A percentile compares a stretch with the other conserved stretches of the same genome.
These are phyloP conservation scores for Parasteatoda tepidariorum DNA, from an alignment of 1,140 invertebrate species.

Conservation along the genomic window DNA sequence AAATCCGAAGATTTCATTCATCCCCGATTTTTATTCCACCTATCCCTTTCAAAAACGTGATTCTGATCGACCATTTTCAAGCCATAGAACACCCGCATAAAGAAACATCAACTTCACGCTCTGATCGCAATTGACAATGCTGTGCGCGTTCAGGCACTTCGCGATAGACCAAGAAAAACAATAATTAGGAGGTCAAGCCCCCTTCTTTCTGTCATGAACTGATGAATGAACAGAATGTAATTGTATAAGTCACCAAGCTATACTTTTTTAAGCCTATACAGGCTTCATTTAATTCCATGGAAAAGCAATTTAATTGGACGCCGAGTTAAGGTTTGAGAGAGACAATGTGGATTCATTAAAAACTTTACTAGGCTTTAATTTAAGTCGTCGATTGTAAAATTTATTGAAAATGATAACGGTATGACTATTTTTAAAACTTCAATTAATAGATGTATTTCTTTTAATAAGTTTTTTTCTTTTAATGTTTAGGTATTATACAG, in stretches of 20 bases:
- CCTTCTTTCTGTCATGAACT: constrained; percentile 6
- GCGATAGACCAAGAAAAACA: constrained; percentile 15
- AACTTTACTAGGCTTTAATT: too few relatives aligned
- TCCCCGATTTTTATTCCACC: background rate
- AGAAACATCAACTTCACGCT: constrained; percentile 5
- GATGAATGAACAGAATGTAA: constrained; percentile 11
- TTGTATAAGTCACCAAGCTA: background rate
- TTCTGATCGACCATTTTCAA: background rate
- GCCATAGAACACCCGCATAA: background rate
- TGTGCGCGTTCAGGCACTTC: constrained; percentile 3
- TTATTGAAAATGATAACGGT: too few relatives aligned
- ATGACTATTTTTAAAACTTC: too few relatives aligned
- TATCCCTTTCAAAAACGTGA: background rate
- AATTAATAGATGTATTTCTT: too few relatives aligned
- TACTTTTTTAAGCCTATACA: background rate
- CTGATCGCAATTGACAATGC: constrained; percentile 33
- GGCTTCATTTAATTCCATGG: background rate
- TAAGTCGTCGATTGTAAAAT: too few relatives aligned
- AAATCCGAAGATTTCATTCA: too few relatives aligned
- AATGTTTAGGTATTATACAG: too few relatives aligned
- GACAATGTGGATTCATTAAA: too few relatives aligned
- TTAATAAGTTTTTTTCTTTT: too few relatives aligned
- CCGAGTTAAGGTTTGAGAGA: background rate
- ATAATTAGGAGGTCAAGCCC: constrained; percentile 37
- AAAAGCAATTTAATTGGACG: background rate